Evolutionary conservation across 1,140 invertebrate genomes (phyloP).

Genomic region (Trissolcus basalis): DNA sequence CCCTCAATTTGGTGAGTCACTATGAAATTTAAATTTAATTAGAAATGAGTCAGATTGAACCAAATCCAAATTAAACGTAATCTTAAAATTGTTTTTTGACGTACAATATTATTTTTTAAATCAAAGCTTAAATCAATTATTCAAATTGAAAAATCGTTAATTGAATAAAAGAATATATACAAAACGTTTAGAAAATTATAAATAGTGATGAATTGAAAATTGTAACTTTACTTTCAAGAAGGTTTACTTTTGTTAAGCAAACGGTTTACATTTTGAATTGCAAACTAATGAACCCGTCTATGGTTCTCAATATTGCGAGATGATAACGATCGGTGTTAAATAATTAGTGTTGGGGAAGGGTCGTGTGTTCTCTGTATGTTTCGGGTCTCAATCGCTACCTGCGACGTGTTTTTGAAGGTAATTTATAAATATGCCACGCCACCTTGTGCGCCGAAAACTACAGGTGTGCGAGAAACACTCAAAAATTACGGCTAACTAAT

Average conservation of each 20-base stretch:
- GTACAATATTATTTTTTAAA: no score
- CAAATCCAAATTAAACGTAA: neutral
- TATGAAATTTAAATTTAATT: no score
- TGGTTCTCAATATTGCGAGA: conserved; percentile 30
- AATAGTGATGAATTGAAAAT: no score
- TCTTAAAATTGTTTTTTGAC: no score
- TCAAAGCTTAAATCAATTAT: no score
- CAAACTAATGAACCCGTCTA: conserved; percentile 42
- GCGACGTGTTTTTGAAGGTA: conserved; percentile 57
- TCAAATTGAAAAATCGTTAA: no score
- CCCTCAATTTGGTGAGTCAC: conserved; percentile 77
- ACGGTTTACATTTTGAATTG: conserved; percentile 4
- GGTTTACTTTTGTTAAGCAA: neutral
- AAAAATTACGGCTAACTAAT: conserved; percentile 65
- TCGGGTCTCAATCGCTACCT: conserved; percentile 57
- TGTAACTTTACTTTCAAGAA: neutral
- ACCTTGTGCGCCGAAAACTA: conserved; percentile 57
- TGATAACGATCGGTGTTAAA: conserved; percentile 58
- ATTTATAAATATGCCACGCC: conserved; percentile 62
- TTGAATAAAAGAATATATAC: no score
- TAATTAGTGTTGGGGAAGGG: conserved; percentile 50
- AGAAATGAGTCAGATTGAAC: no score
- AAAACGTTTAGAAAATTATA: no score
- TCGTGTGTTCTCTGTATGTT: conserved; percentile 33
- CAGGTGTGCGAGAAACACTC: conserved; percentile 57